Evolutionary conservation across 2,113 vertebrate species (phyloP).

Genomic region (Alouatta palliata): DNA sequence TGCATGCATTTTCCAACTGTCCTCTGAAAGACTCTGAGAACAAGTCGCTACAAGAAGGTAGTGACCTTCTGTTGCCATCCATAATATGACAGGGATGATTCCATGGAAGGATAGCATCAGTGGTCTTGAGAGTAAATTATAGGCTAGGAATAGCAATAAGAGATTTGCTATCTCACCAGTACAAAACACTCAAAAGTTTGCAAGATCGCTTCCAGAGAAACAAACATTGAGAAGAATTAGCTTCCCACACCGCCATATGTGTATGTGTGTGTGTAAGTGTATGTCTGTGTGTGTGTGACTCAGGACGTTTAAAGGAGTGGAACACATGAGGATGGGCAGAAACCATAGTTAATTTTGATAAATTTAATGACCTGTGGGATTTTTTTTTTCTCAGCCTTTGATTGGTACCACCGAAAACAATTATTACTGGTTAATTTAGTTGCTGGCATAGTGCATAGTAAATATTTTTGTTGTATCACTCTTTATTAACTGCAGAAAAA

Average conservation of each 20-base stretch:
- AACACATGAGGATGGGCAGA: constrained; percentile 61
- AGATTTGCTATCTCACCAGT: constrained; percentile 18
- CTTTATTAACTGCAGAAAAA: constrained; percentile 69
- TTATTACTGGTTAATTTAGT: constrained; percentile 74
- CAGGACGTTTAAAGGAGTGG: not conserved
- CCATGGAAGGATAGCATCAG: not conserved
- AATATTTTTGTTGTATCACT: constrained; percentile 68
- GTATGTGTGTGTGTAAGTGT: not conserved
- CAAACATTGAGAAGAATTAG: constrained; percentile 57
- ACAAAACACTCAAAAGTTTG: constrained; percentile 58
- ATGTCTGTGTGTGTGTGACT: not conserved
- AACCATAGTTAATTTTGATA: constrained; percentile 60
- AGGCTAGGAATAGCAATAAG: constrained; percentile 47
- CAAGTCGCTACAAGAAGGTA: constrained; percentile 18
- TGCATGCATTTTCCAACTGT: not conserved
- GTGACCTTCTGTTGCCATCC: constrained; percentile 34
- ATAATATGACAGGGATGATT: not conserved
- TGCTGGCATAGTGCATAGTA: constrained; percentile 70
- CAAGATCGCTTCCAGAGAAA: constrained; percentile 43
- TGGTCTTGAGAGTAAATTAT: constrained; percentile 54
- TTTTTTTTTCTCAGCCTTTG: constrained; percentile 69
- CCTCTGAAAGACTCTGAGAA: not conserved
- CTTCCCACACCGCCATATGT: not conserved
- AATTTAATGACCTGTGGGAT: constrained; percentile 67
- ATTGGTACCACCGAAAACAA: constrained; percentile 70